These are phyloP conservation scores for Polylopha cassiicola DNA, from an alignment of 2,888 invertebrate genomes.

Conservation along the genomic window DNA sequence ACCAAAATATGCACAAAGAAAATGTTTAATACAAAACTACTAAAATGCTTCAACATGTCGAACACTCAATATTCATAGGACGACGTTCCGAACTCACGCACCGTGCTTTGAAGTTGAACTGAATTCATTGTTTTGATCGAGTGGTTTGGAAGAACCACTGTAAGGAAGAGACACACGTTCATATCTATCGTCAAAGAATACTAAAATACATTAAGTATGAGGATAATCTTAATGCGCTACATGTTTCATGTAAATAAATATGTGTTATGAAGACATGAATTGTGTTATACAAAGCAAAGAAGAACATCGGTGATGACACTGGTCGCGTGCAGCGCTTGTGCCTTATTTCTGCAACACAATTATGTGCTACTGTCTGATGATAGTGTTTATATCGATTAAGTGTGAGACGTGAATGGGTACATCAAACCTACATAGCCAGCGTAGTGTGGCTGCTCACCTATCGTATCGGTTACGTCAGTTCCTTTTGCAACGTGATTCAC, in stretches of 20 bases:
- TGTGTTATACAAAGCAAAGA: background rate
- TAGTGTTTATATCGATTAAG: constrained; percentile 33
- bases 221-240: constrained; percentile 5
- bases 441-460: constrained; percentile 52
- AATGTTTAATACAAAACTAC: too few species aligned
- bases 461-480: constrained; percentile 56
- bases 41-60: too few species aligned
- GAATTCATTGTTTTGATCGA: constrained; percentile 70
- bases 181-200: constrained; percentile 61
- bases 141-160: constrained; percentile 67
- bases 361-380: constrained; percentile 23
- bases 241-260: too few species aligned
- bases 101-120: constrained; percentile 59
- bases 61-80: constrained; percentile 44
- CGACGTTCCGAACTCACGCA: constrained; percentile 52
- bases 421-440: constrained; percentile 58
- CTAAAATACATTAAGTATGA: constrained; percentile 51
- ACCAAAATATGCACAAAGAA: too few species aligned
- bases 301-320: background rate
- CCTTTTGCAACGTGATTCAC: constrained; percentile 29
- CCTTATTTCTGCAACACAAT: constrained; percentile 25
- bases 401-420: constrained; percentile 37
- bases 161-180: constrained; percentile 71
- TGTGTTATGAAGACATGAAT: too few species aligned
- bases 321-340: constrained; percentile 8